Evolutionary conservation across 2,888 invertebrate genomes (phyloP).

Genomic region (Branchipolynoe longqiensis): DNA sequence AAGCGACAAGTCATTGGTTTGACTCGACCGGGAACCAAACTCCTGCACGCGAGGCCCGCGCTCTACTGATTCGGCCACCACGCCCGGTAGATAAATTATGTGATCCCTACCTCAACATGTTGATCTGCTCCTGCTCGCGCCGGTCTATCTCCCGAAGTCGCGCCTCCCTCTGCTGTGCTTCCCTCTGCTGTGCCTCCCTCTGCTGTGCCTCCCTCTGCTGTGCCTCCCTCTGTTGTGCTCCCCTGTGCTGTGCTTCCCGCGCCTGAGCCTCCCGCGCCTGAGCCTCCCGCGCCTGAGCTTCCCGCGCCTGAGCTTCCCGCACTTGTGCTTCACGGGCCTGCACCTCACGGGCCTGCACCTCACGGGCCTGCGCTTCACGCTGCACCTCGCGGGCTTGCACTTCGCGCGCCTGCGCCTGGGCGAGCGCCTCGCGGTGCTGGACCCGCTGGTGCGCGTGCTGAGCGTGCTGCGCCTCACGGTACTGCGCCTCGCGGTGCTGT

Average conservation of each 20-base stretch:
- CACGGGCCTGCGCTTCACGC: constrained; percentile 27
- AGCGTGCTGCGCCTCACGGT: constrained; percentile 29
- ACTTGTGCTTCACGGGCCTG: constrained; percentile 28
- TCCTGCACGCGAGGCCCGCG: too few relatives aligned
- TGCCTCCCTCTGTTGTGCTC: not conserved
- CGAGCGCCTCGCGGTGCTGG: not conserved
- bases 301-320: constrained; percentile 13
- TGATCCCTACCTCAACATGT: not conserved
- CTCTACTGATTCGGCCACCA: too few relatives aligned
- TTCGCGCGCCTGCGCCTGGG: constrained; percentile 15
- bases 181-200: constrained; percentile 12
- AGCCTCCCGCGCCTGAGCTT: constrained; percentile 28
- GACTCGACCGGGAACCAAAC: too few relatives aligned
- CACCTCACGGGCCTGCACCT: constrained; percentile 23
- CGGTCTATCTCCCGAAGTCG: constrained; percentile 21
- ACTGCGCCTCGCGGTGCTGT: constrained; percentile 13
- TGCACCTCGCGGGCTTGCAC: constrained; percentile 28
- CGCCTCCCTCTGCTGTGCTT: not conserved
- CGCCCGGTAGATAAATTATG: too few relatives aligned
- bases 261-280: constrained; percentile 15
- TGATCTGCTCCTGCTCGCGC: not conserved
- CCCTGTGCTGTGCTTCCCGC: not conserved
- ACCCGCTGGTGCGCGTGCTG: constrained; percentile 19
- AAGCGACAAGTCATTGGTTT: too few relatives aligned
- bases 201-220: constrained; percentile 5